Evolutionary conservation across 1,140 invertebrate genomes (phyloP).

Genomic region (Colletes latitarsis): DNA sequence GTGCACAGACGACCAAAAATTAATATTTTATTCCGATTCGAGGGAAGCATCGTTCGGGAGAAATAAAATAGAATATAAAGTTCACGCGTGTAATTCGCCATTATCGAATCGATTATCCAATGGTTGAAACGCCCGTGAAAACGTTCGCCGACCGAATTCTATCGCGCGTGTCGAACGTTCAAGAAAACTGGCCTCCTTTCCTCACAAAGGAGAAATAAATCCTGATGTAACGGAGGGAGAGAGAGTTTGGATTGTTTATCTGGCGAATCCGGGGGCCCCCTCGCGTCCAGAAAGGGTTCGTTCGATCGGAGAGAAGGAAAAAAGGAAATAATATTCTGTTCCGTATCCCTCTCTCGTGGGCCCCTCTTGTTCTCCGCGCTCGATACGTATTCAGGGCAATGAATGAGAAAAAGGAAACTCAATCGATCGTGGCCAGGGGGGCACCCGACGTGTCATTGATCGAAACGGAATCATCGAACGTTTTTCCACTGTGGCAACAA

Average conservation of each 20-base stretch:
- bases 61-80: not conserved
- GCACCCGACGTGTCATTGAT: constrained; percentile 56
- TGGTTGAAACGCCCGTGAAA: not conserved
- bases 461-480: constrained; percentile 60
- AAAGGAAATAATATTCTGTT: constrained; percentile 58
- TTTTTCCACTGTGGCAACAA: constrained; percentile 56
- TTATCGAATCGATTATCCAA: constrained; percentile 8
- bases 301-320: not conserved
- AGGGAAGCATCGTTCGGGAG: too few relatives aligned
- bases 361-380: constrained; percentile 18
- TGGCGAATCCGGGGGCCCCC: constrained; percentile 26
- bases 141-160: not conserved
- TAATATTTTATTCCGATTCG: too few relatives aligned
- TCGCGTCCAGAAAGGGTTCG: constrained; percentile 45
- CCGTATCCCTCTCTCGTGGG: constrained; percentile 17
- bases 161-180: not conserved
- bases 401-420: constrained; percentile 61
- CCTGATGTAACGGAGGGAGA: not conserved
- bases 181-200: constrained; percentile 1
- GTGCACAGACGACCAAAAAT: too few relatives aligned
- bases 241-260: constrained; percentile 57
- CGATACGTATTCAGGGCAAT: constrained; percentile 45
- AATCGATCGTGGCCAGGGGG: constrained; percentile 55
- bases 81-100: not conserved
- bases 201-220: constrained; percentile 28